Conservation (phyloP, 2,113 vertebrate genomes). For the Antechinus flavipes region DNA sequence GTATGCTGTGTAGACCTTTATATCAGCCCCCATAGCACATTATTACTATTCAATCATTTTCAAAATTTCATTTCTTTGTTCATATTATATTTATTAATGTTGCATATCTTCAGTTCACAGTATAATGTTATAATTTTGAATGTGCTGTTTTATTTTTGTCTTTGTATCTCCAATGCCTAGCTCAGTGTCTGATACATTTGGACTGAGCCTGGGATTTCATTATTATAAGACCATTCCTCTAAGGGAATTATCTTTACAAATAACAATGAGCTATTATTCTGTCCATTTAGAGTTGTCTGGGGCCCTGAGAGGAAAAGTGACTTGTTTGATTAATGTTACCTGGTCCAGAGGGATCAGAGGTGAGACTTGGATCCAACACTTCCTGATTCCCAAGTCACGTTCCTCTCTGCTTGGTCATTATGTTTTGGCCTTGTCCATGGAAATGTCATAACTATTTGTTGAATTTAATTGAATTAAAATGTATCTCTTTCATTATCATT, state of each 20-base stretch:
- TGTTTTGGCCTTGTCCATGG: background rate
- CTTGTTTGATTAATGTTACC: background rate
- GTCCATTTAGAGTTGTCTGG: background rate
- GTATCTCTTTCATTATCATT: background rate
- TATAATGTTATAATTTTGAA: background rate
- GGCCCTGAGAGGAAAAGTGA: background rate
- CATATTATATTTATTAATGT: background rate
- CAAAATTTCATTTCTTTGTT: background rate
- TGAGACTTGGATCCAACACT: accelerated
- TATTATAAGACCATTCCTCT: background rate
- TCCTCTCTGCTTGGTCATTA: accelerated
- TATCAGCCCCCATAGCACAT: background rate
- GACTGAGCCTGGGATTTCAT: background rate
- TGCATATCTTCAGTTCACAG: background rate
- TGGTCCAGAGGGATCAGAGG: background rate
- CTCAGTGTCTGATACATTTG: background rate
- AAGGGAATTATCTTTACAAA: background rate
- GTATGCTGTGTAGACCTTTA: background rate
- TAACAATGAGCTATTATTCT: background rate
- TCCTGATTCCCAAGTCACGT: background rate
- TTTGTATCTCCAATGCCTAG: background rate
- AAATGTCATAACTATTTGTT: background rate
- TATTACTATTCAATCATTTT: background rate
- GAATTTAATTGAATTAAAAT: background rate
- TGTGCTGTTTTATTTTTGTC: background rate